phyloP scores from a whole-genome alignment of 1,140 invertebrate genomes.

The Ceratina australensis region DNA sequence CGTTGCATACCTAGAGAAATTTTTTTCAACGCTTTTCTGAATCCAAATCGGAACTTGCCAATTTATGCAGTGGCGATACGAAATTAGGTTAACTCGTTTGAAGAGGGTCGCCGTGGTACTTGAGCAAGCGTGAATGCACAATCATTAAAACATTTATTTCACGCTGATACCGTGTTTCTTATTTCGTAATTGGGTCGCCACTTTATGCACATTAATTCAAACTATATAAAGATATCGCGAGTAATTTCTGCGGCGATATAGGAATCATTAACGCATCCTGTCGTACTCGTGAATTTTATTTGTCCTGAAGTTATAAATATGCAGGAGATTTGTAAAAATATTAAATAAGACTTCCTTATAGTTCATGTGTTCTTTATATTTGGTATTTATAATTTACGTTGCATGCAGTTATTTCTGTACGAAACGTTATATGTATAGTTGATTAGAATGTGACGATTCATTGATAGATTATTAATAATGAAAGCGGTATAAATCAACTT shows the following conservation, averaged over 20 bases:
- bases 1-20: not conserved
- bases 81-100: constrained; percentile 27
- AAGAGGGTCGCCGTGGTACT: constrained; percentile 19
- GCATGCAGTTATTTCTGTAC: no score
- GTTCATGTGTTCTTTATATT: no score
- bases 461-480: no score
- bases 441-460: no score
- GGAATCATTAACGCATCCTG: no score
- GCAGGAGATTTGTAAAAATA: no score
- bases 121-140: constrained; percentile 24
- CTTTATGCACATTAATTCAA: constrained; percentile 17
- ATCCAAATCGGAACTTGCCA: constrained; percentile 15
- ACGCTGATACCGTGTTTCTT: constrained; percentile 23
- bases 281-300: no score
- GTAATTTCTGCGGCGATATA: not conserved
- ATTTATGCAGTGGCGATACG: constrained; percentile 15
- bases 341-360: no score
- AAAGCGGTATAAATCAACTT: no score
- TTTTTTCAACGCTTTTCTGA: not conserved
- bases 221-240: not conserved
- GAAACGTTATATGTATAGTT: no score
- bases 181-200: constrained; percentile 18
- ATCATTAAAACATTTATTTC: constrained; percentile 34
- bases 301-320: no score
- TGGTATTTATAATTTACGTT: no score